These are phyloP conservation scores for Sturmia bella DNA, from an alignment of 2,888 invertebrate species.

Conservation along the genomic window DNA sequence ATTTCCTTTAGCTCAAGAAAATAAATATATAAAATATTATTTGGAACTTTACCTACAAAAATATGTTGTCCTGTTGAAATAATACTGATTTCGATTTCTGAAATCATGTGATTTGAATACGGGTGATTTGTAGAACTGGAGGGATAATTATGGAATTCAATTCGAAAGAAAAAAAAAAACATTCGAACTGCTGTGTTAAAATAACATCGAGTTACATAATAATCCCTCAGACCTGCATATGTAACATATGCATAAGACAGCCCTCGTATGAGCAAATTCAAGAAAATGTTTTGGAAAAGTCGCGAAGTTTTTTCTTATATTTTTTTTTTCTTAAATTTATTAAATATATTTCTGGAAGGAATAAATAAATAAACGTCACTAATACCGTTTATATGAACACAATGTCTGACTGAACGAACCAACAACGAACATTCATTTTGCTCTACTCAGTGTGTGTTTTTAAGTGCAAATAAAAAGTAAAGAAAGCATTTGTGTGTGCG, in stretches of 20 bases:
- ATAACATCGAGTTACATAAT: no score
- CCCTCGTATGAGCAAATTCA: constrained; percentile 2
- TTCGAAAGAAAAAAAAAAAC: no score
- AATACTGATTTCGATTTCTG: no score
- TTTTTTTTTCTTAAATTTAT: constrained; percentile 55
- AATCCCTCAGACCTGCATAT: no score
- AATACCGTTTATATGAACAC: constrained; percentile 19
- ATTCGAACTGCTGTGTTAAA: no score
- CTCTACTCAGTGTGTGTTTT: background rate
- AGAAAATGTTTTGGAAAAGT: constrained; percentile 63
- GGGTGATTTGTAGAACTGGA: no score
- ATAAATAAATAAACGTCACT: constrained; percentile 61
- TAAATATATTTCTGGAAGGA: constrained; percentile 54
- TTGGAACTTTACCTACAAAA: no score
- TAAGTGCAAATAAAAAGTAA: constrained; percentile 2
- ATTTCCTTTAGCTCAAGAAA: no score
- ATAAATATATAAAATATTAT: no score
- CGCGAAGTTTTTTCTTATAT: constrained; percentile 46
- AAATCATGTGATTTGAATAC: no score
- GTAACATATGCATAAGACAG: background rate
- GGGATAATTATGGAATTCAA: no score
- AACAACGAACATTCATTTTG: constrained; percentile 20
- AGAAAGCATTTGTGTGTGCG: background rate
- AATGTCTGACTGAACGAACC: constrained; percentile 1
- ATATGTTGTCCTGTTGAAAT: no score